Percentiles rank a stretch among this genome's conserved stretches.
Conservation (phyloP, 2,797 vertebrate genomes). For the Coilia nasus region DNA sequence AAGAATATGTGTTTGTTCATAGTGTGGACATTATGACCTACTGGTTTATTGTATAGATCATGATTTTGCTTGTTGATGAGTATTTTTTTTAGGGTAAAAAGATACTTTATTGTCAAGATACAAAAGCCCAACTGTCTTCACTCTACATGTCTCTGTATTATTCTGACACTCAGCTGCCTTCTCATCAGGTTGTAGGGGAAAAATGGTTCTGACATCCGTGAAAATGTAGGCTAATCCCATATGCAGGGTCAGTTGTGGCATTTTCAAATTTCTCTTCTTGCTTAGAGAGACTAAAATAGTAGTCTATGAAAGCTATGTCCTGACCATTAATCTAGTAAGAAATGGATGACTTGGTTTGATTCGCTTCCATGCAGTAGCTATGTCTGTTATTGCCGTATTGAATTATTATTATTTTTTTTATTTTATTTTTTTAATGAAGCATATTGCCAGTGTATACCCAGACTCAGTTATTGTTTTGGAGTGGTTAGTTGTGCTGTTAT, state of each 20-base stretch:
- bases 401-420: too few relatives aligned
- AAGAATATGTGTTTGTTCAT: too few relatives aligned
- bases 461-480: not conserved
- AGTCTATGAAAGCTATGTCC: not conserved
- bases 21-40: too few relatives aligned
- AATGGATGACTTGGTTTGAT: not conserved
- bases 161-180: conserved; percentile 52
- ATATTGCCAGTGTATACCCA: not conserved
- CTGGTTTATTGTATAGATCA: too few relatives aligned
- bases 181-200: not conserved
- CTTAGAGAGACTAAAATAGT: not conserved
- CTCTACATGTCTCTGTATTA: not conserved
- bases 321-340: not conserved
- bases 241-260: not conserved
- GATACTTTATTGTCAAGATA: too few relatives aligned
- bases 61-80: too few relatives aligned
- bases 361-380: not conserved
- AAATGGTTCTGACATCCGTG: not conserved
- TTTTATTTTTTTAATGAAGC: not conserved
- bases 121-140: too few relatives aligned
- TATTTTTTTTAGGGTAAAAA: too few relatives aligned
- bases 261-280: not conserved
- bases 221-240: not conserved
- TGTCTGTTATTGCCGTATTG: not conserved
- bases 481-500: not conserved